These are phyloP conservation scores for Phymatocera aterrima DNA, from an alignment of 2,888 invertebrate genomes.

Conservation along the genomic window DNA sequence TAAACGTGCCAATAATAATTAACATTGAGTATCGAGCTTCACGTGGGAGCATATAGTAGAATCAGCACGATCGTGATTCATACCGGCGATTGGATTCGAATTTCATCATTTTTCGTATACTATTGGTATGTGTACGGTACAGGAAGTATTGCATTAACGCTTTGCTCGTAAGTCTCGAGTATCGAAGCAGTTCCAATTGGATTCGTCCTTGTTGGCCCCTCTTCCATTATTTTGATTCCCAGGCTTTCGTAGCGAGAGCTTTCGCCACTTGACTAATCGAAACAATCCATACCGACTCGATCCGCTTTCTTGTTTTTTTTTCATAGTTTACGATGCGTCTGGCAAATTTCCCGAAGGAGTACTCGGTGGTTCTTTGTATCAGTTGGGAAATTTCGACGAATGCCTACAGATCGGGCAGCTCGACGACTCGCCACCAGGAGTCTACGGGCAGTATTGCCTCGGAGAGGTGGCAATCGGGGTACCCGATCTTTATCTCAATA, in stretches of 20 bases:
- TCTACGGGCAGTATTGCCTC: constrained; percentile 64
- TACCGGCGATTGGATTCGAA: background rate
- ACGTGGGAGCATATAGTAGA: background rate
- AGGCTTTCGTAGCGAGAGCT: background rate
- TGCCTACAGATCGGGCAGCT: constrained; percentile 73
- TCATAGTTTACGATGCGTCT: constrained; percentile 84
- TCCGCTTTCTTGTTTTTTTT: background rate
- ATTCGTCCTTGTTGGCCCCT: background rate
- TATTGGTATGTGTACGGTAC: no score
- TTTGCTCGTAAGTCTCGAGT: no score
- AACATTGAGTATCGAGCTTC: no score
- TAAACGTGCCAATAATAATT: no score
- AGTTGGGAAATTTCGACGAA: constrained; percentile 86
- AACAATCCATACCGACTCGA: constrained; percentile 27
- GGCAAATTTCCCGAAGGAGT: constrained; percentile 83
- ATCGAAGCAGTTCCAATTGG: background rate
- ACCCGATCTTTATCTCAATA: constrained; percentile 54
- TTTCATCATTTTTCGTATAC: background rate
- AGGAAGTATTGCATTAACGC: no score
- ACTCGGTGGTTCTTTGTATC: constrained; percentile 82
- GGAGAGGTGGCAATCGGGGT: constrained; percentile 60
- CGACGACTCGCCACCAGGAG: constrained; percentile 55
- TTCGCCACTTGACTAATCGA: background rate
- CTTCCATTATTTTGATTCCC: background rate
- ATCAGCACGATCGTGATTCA: background rate